A percentile compares a stretch with the other conserved stretches of the same genome.
Evolutionary conservation across 1,140 invertebrate species (phyloP).

Genomic region (Venustaconcha ellipsiformis): DNA sequence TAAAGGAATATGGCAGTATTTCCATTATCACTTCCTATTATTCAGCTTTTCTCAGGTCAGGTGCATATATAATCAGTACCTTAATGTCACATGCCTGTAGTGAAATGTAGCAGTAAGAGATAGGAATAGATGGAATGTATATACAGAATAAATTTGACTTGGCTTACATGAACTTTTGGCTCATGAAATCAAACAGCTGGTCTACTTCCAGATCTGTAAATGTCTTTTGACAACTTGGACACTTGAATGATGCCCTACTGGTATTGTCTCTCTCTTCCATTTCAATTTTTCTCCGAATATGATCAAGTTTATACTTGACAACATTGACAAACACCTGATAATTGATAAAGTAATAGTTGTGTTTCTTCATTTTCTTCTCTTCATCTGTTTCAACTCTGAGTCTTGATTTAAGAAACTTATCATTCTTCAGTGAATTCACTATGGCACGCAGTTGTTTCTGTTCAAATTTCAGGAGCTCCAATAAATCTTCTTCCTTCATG

Average conservation of each 20-base stretch:
- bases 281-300: conserved; percentile 95
- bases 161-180: conserved; percentile 78
- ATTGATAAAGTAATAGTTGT: conserved; percentile 98
- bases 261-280: conserved; percentile 94
- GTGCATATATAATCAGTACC: no score
- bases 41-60: no score
- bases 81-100: no score
- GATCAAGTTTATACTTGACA: conserved; percentile 93
- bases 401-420: conserved; percentile 93
- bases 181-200: conserved; percentile 88
- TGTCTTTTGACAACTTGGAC: conserved; percentile 89
- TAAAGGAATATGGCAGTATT: no score
- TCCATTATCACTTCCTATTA: no score
- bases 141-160: neutral
- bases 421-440: conserved; percentile 87
- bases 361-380: conserved; percentile 96
- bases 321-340: conserved; percentile 98
- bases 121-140: neutral
- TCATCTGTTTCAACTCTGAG: conserved; percentile 93
- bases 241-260: conserved; percentile 95
- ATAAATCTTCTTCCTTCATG: conserved; percentile 98
- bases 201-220: conserved; percentile 83
- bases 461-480: conserved; percentile 94
- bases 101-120: no score
- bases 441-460: conserved; percentile 91